Base-by-base conservation (phyloP, 2,797 vertebrate species). In the Helostoma temminkii region DNA sequence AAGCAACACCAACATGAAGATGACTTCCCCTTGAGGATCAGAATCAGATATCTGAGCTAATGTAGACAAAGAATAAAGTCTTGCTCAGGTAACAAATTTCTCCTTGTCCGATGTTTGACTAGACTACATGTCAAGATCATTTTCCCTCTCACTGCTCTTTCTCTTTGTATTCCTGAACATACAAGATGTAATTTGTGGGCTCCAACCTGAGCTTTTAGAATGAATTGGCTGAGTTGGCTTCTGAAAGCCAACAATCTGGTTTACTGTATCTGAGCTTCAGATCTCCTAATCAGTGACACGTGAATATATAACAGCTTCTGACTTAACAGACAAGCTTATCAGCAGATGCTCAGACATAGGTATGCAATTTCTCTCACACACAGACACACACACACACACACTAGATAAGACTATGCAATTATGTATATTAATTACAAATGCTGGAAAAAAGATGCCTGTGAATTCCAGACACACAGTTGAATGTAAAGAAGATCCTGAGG, bases 141-240 rank as follows among this genome's bases (percentile, higher is more conserved):
- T 45, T 39, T 19, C 36, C 39, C 30, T 11, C n/a, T 19, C 25
- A 57, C 39, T 11, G 22, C 52, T 14, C 11, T 41, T n/a, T 18
- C 54, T 55, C 52, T 76, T 36, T 78, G 52, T 60, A 53, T 56
- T 60, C 63, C 41, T 60, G 60, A 78, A 70, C 49, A 6, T 8
- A 7, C 4, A 1, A 59, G 32, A 70, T 56, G 24, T 45, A 22
- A 78, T 60, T 34, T 60, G 45, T n/a, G 34, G 65, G 28, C 61
- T 49, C 36, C 58, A 43, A 53, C 46, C 46, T 2, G 7, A 22
- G 47, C 32, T 66, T 70, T 66, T 21, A 32, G 41, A 28, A 69
- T 22, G 60, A 69, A 30, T 41, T 45, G 22, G 10, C 24, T 22
- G 60, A 69, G 36, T 41, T 45, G 22, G 10, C 24, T 70, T 58